These are phyloP conservation scores for Onychomys arenicola DNA, from an alignment of 2,797 vertebrate genomes.

Conservation along the genomic window DNA sequence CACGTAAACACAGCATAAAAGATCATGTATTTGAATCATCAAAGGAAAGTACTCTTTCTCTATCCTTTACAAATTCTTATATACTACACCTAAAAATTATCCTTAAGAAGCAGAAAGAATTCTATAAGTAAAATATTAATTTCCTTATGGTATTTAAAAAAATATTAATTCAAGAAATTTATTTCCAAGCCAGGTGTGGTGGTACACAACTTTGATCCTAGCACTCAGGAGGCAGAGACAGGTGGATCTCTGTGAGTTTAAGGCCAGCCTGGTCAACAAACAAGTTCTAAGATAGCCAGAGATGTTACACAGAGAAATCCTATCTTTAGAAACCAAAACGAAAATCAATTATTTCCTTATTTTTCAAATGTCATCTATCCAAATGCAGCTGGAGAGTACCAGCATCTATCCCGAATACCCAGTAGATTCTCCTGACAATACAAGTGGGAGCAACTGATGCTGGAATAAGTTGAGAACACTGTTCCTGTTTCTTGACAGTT, in stretches of 20 bases:
- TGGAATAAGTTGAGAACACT: neutral
- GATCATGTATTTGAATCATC: neutral
- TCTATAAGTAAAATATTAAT: slow-evolving; percentile 39
- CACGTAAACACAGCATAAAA: neutral
- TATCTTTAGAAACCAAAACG: neutral
- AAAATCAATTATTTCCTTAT: neutral
- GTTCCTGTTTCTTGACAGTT: neutral
- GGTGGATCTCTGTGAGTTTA: neutral
- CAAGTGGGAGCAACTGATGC: neutral
- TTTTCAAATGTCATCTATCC: neutral
- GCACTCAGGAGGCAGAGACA: neutral
- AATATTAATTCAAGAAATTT: neutral
- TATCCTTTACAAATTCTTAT: neutral
- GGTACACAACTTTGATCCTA: neutral
- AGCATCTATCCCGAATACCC: neutral
- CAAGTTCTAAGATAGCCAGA: neutral
- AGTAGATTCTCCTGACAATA: neutral
- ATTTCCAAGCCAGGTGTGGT: neutral
- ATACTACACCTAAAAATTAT: neutral
- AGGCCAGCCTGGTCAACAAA: neutral
- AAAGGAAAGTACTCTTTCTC: neutral
- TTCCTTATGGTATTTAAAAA: neutral
- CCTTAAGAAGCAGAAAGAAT: neutral
- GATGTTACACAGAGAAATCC: neutral
- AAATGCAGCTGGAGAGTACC: neutral